Percentiles rank a stretch among this genome's conserved stretches.
These are phyloP conservation scores for Protonemura montana DNA, from an alignment of 2,888 invertebrate genomes.

Conservation along the genomic window DNA sequence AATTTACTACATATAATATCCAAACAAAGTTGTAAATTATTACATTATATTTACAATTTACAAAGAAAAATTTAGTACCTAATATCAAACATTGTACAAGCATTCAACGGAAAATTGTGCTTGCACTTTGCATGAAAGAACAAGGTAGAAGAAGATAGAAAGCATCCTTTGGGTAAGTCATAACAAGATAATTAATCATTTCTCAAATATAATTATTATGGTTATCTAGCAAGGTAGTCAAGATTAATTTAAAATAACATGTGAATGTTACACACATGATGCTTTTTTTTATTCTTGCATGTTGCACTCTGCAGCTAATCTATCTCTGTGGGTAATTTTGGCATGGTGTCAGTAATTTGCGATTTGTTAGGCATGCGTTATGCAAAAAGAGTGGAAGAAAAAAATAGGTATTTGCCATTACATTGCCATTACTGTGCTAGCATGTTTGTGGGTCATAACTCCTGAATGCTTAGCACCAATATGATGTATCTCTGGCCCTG, in stretches of 20 bases:
- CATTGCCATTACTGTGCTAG: neutral
- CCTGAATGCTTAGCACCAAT: neutral
- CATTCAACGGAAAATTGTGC: neutral
- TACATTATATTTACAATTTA: too few relatives aligned
- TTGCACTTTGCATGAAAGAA: neutral
- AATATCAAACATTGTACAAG: neutral
- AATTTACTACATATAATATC: too few relatives aligned
- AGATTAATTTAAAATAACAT: neutral
- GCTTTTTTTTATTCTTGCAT: neutral
- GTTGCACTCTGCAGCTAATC: neutral
- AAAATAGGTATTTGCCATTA: neutral
- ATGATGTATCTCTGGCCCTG: neutral
- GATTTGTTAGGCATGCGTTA: constrained; percentile 15
- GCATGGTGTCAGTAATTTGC: constrained; percentile 15
- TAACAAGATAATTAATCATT: neutral
- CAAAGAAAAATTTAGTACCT: too few relatives aligned
- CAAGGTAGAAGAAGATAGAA: neutral
- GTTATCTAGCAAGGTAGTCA: neutral
- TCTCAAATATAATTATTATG: neutral
- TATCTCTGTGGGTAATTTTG: neutral
- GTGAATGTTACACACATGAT: neutral
- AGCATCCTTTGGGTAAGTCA: constrained; percentile 7
- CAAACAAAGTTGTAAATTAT: too few relatives aligned
- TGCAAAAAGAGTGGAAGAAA: neutral
- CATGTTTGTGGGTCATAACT: neutral